Evolutionary conservation across 2,888 invertebrate species (phyloP).

Genomic region (Conistra vaccinii): DNA sequence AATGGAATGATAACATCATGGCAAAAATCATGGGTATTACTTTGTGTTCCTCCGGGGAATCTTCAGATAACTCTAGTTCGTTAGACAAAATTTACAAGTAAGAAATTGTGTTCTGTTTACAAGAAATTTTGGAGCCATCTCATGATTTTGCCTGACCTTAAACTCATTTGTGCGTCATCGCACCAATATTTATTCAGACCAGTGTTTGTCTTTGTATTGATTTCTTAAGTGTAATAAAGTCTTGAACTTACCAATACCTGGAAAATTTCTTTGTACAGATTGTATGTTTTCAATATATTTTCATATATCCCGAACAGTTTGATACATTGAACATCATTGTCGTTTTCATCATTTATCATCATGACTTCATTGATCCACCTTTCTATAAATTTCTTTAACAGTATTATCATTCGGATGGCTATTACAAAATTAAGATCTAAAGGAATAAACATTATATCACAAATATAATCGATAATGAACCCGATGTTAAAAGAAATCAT

Average conservation of each 20-base stretch:
- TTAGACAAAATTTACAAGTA: too few species aligned
- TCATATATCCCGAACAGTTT: conserved; percentile 8
- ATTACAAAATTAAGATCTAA: conserved; percentile 36
- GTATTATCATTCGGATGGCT: neutral
- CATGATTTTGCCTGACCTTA: neutral
- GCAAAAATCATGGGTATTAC: neutral
- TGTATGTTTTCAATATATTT: neutral
- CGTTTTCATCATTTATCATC: neutral
- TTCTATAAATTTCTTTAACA: conserved; percentile 16
- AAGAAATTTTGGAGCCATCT: neutral
- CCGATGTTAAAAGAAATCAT: neutral
- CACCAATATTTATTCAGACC: neutral
- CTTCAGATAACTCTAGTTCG: neutral
- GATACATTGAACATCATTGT: neutral
- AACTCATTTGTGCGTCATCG: neutral
- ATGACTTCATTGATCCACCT: conserved; percentile 13
- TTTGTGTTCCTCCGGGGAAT: neutral
- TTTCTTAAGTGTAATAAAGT: neutral
- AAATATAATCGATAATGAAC: conserved; percentile 5
- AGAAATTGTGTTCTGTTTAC: too few species aligned
- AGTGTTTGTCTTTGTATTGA: neutral
- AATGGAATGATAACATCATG: neutral
- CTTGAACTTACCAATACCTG: conserved; percentile 10
- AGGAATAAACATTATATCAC: conserved; percentile 22
- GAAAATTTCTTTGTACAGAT: conserved; percentile 8